Percentiles rank a stretch among this genome's conserved stretches.
Evolutionary conservation across 2,113 vertebrate genomes (phyloP).

Genomic region (Calonectris borealis): DNA sequence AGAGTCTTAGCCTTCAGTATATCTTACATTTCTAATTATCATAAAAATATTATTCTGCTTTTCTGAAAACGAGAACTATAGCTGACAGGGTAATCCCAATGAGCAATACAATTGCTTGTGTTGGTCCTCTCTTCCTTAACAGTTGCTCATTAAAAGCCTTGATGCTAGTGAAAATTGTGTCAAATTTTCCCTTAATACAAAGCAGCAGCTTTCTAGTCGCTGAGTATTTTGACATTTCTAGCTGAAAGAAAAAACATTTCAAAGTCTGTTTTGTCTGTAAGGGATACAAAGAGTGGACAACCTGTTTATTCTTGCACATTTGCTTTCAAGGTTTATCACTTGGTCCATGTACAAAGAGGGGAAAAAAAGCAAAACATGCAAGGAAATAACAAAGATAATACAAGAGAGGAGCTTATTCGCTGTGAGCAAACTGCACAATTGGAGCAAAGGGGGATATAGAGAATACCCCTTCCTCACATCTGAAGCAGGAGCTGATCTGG

Average conservation of each 20-base stretch:
- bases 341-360: fast-evolving
- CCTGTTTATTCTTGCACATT: neutral
- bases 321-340: neutral
- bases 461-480: neutral
- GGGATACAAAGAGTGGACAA: neutral
- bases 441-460: neutral
- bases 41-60: neutral
- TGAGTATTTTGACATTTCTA: slow-evolving; percentile 20
- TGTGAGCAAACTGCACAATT: neutral
- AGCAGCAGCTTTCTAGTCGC: neutral
- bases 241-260: neutral
- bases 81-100: neutral
- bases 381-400: neutral
- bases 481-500: neutral
- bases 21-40: neutral
- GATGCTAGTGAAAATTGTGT: neutral
- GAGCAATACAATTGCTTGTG: neutral
- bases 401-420: neutral
- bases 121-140: neutral
- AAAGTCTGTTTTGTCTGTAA: neutral
- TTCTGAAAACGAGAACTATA: neutral
- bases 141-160: slow-evolving; percentile 18
- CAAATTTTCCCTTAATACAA: neutral
- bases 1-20: neutral
- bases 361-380: neutral